These are phyloP conservation scores for Trachythela sp. DNA, from an alignment of 64 coral and sea anemone species.

Conservation along the genomic window DNA sequence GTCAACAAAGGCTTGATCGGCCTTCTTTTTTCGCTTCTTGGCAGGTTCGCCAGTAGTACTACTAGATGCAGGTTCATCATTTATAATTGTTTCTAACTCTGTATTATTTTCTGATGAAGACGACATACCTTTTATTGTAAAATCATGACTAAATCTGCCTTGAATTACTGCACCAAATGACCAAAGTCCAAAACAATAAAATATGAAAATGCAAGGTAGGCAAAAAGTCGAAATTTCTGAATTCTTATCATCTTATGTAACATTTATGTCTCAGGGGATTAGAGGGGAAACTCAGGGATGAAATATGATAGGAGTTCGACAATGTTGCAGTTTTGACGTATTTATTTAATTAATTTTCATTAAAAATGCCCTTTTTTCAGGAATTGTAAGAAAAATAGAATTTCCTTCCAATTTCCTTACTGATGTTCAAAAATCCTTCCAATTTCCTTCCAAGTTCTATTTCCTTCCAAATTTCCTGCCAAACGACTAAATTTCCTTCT, in stretches of 20 bases:
- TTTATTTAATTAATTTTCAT: conserved; percentile 27
- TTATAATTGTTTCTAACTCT: conserved; percentile 26
- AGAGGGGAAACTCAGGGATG: too few species aligned
- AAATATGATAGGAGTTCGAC: too few species aligned
- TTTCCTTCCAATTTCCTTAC: conserved; percentile 35
- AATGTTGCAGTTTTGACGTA: conserved; percentile 23
- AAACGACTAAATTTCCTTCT: too few species aligned
- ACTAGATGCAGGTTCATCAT: neutral
- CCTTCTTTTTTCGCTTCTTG: neutral
- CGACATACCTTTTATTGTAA: neutral
- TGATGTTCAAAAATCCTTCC: conserved; percentile 16
- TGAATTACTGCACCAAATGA: neutral
- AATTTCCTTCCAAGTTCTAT: too few species aligned
- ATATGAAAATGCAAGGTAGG: conserved; percentile 21
- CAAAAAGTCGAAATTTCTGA: conserved; percentile 37
- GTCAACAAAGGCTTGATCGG: neutral
- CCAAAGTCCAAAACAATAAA: conserved; percentile 34
- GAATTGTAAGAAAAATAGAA: conserved; percentile 42
- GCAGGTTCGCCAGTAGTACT: neutral
- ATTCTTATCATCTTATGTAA: conserved; percentile 25
- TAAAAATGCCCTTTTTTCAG: conserved; percentile 33
- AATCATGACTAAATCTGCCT: too few species aligned
- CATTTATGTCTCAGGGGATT: conserved; percentile 21
- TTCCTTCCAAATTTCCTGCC: too few species aligned
- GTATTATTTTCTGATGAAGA: conserved; percentile 16